These are phyloP conservation scores for Orthosia gracilis DNA, from an alignment of 2,888 invertebrate species.

Conservation along the genomic window DNA sequence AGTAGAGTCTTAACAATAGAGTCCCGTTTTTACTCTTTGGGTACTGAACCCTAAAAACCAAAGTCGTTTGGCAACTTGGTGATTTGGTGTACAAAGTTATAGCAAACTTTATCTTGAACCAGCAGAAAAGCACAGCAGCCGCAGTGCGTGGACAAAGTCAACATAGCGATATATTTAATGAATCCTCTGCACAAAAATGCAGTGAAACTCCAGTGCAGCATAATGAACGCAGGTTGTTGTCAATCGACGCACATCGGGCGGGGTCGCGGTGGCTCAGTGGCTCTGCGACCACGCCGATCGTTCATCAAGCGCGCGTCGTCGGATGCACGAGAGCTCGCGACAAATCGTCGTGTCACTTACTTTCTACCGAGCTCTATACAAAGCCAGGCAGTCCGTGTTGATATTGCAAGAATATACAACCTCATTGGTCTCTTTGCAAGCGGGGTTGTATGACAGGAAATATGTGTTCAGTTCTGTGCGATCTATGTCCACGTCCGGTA, in stretches of 20 bases:
- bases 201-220: neutral
- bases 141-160: neutral
- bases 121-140: neutral
- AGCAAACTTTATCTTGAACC: neutral
- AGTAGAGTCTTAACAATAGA: too few species aligned
- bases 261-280: neutral
- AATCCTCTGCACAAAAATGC: conserved; percentile 3
- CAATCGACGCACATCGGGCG: conserved; percentile 13
- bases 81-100: neutral
- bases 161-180: conserved; percentile 9
- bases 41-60: too few species aligned
- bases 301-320: conserved; percentile 18
- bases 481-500: neutral
- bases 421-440: neutral
- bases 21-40: too few species aligned
- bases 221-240: conserved; percentile 11
- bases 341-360: conserved; percentile 65
- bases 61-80: neutral
- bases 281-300: conserved; percentile 8
- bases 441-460: neutral
- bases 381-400: conserved; percentile 12
- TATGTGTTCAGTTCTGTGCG: neutral
- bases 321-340: conserved; percentile 36
- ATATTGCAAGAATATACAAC: neutral
- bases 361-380: conserved; percentile 17